Evolutionary conservation across 1,140 invertebrate species (phyloP).

Genomic region (Coboldia fuscipes): DNA sequence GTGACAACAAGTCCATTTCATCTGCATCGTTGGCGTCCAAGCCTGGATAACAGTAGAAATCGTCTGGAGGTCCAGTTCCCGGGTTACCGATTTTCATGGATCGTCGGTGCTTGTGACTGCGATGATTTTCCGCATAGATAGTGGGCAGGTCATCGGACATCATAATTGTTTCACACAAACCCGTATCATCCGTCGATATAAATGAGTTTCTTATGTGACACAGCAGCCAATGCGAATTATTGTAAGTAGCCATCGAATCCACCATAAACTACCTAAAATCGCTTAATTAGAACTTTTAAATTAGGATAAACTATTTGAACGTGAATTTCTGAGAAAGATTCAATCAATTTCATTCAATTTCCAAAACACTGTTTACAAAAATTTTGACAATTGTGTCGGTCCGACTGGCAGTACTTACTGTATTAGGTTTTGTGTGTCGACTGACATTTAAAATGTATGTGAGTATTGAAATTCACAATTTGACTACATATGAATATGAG

Average conservation of each 20-base stretch:
- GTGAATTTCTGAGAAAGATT: too few species aligned
- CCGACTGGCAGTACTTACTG: too few species aligned
- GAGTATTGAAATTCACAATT: too few species aligned
- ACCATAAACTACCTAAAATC: too few species aligned
- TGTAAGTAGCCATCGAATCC: slow-evolving; percentile 91
- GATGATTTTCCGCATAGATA: neutral
- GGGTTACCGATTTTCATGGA: slow-evolving; percentile 6
- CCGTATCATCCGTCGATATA: slow-evolving; percentile 87
- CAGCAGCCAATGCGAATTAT: slow-evolving; percentile 78
- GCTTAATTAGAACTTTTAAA: too few species aligned
- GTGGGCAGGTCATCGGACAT: slow-evolving; percentile 39
- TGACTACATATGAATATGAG: too few species aligned
- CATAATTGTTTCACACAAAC: slow-evolving; percentile 45
- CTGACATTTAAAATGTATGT: too few species aligned
- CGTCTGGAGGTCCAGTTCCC: slow-evolving; percentile 30
- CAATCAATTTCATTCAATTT: too few species aligned
- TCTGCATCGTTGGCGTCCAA: slow-evolving; percentile 57
- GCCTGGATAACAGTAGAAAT: slow-evolving; percentile 45
- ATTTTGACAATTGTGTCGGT: too few species aligned
- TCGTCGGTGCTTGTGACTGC: neutral
- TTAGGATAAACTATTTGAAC: too few species aligned
- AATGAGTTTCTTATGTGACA: slow-evolving; percentile 85
- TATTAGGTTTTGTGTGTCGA: too few species aligned
- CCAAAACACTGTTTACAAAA: too few species aligned
- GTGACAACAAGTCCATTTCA: slow-evolving; percentile 34